Conservation (phyloP, 1,140 invertebrate genomes). For the Coelopa frigida region DNA sequence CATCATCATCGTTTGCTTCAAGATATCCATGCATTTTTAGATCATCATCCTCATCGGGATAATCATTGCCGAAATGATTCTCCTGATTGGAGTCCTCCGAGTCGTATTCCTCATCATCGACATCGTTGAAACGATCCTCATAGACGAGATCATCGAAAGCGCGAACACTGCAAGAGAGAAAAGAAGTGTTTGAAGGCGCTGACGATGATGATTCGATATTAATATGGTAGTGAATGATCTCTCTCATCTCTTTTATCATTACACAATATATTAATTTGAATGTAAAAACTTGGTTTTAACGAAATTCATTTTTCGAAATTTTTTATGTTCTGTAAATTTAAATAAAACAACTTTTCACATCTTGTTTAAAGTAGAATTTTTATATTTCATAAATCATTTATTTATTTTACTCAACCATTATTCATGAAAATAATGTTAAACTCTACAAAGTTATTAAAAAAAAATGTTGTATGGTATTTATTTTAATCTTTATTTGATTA, state of each 20-base stretch:
- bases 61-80: slow-evolving; percentile 50
- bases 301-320: slow-evolving; percentile 1
- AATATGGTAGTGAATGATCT: no score
- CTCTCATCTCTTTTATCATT: no score
- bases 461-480: not conserved
- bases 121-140: slow-evolving; percentile 24
- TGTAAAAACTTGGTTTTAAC: slow-evolving; percentile 16
- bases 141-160: slow-evolving; percentile 28
- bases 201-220: no score
- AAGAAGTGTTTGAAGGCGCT: not conserved
- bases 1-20: slow-evolving; percentile 43
- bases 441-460: no score
- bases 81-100: slow-evolving; percentile 51
- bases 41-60: slow-evolving; percentile 48
- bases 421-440: not conserved
- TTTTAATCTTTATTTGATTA: slow-evolving; percentile 1
- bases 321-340: not conserved
- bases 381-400: no score
- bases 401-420: not conserved
- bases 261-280: no score
- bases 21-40: slow-evolving; percentile 20
- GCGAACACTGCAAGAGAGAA: slow-evolving; percentile 22
- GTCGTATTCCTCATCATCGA: slow-evolving; percentile 31
- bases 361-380: no score
- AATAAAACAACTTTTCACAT: slow-evolving; percentile 8